These are phyloP conservation scores for Riptortus pedestris DNA, from an alignment of 1,140 invertebrate genomes.

Conservation along the genomic window DNA sequence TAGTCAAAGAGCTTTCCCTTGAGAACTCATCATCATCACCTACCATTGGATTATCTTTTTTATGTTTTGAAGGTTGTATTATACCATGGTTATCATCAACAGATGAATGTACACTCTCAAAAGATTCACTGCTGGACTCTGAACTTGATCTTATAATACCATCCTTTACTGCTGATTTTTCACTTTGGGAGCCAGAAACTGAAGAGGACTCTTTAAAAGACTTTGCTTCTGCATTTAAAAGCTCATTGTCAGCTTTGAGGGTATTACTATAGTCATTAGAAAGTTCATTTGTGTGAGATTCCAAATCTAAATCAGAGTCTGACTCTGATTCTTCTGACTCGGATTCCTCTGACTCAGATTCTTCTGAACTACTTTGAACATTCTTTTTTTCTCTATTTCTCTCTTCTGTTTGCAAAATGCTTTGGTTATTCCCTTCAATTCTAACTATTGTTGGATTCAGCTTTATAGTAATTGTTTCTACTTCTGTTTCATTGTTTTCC, in stretches of 20 bases:
- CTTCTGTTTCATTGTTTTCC: neutral
- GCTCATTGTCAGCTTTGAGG: neutral
- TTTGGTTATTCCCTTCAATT: neutral
- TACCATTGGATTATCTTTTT: too few species aligned
- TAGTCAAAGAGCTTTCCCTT: too few species aligned
- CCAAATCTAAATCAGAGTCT: neutral
- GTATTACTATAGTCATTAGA: neutral
- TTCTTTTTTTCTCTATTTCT: neutral
- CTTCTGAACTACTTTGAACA: neutral
- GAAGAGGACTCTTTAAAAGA: neutral
- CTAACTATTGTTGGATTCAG: constrained; percentile 1
- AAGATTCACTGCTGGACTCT: constrained; percentile 9
- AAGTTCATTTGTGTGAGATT: neutral
- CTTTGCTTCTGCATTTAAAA: neutral
- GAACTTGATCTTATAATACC: neutral
- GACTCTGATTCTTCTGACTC: neutral
- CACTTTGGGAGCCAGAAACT: neutral
- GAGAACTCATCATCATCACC: too few species aligned
- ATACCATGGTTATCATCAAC: neutral
- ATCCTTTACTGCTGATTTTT: neutral
- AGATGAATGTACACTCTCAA: constrained; percentile 22
- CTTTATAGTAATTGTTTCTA: constrained; percentile 2
- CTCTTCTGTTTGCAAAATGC: neutral
- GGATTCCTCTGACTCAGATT: neutral
- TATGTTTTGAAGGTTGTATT: too few species aligned